Conservation (phyloP, 1,140 invertebrate genomes). For the Drosophila pandora region DNA sequence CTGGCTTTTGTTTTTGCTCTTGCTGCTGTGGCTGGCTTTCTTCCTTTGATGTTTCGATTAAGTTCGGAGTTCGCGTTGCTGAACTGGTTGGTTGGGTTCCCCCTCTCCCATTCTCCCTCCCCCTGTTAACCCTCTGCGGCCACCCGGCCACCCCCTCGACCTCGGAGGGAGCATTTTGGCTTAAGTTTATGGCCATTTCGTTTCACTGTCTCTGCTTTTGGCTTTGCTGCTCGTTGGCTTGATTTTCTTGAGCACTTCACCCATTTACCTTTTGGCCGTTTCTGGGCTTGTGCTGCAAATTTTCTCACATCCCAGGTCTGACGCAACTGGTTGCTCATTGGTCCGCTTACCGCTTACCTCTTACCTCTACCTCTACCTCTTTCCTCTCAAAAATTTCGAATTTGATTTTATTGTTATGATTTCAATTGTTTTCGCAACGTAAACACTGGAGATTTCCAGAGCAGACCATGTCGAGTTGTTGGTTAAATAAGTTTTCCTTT, state of each 20-base stretch:
- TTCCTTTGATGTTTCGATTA: conserved; percentile 80
- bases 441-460: conserved; percentile 70
- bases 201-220: conserved; percentile 69
- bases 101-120: background rate
- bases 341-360: conserved; percentile 22
- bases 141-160: background rate
- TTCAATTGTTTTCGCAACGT: conserved; percentile 74
- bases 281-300: conserved; percentile 60
- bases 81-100: conserved; percentile 72
- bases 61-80: conserved; percentile 78
- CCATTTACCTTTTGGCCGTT: conserved; percentile 67
- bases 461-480: conserved; percentile 48
- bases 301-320: conserved; percentile 68
- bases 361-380: conserved; percentile 10
- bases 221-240: conserved; percentile 53
- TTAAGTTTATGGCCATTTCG: conserved; percentile 79
- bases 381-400: conserved; percentile 69
- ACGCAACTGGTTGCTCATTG: conserved; percentile 77
- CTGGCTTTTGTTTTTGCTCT: conserved; percentile 30
- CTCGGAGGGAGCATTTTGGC: conserved; percentile 57
- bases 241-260: conserved; percentile 81
- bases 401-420: conserved; percentile 81
- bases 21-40: conserved; percentile 25
- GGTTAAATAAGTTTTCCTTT: conserved; percentile 52
- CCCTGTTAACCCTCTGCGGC: background rate